Percentiles rank a stretch among this genome's conserved stretches.
phyloP scores from a whole-genome alignment of 2,113 vertebrate genomes.

The Noctilio leporinus region DNA sequence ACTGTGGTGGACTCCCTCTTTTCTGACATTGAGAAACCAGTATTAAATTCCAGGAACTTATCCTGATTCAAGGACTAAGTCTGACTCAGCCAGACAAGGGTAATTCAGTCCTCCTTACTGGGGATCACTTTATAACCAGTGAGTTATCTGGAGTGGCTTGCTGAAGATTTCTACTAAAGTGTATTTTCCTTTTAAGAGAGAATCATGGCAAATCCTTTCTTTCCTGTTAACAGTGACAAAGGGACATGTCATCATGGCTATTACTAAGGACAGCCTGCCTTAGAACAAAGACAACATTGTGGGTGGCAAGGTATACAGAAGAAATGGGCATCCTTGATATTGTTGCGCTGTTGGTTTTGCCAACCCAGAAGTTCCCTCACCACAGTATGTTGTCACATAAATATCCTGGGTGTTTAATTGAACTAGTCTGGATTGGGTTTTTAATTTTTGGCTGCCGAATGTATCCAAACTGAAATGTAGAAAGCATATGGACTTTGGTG shows the following conservation, averaged over 20 bases:
- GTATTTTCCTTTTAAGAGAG: constrained; percentile 6
- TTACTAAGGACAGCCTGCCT: background rate
- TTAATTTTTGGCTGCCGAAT: background rate
- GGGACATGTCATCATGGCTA: background rate
- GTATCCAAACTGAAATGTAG: background rate
- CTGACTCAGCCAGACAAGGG: background rate
- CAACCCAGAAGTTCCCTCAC: background rate
- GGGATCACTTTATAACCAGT: fast-evolving
- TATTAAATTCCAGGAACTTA: fast-evolving
- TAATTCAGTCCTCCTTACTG: background rate
- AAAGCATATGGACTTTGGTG: background rate
- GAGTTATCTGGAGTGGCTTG: background rate
- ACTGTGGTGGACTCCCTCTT: background rate
- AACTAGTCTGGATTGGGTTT: background rate
- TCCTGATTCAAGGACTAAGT: background rate
- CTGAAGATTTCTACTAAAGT: background rate
- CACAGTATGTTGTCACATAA: background rate
- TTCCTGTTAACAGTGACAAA: background rate
- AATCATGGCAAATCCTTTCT: background rate
- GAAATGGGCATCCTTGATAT: background rate
- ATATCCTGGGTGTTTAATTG: background rate
- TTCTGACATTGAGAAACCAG: background rate
- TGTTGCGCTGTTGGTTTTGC: background rate
- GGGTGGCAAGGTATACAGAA: background rate
- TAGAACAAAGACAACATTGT: background rate